phyloP scores from a whole-genome alignment of 2,797 vertebrate genomes.

The Kryptolebias ocellatus region DNA sequence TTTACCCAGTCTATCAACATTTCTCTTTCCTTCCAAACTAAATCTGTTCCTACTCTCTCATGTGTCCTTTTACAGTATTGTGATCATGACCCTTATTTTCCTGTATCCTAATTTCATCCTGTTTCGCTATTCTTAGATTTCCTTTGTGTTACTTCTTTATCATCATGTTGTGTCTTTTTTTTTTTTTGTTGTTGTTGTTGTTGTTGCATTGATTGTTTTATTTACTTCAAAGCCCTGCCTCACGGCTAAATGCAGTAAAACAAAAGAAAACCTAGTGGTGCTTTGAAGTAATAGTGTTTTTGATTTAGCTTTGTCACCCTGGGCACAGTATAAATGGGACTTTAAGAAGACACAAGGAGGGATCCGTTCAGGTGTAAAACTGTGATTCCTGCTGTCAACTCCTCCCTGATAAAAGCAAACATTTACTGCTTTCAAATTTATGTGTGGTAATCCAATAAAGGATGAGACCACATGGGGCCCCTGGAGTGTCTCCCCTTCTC shows the following conservation, averaged over 20 bases:
- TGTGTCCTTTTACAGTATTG: conserved; percentile 52
- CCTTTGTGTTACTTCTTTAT: conserved; percentile 45
- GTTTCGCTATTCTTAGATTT: conserved; percentile 55
- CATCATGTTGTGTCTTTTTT: conserved; percentile 52
- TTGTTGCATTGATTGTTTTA: conserved; percentile 64
- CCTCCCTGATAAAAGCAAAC: conserved; percentile 49
- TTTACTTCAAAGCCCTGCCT: conserved; percentile 78
- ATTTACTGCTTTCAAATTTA: conserved; percentile 59
- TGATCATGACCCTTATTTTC: conserved; percentile 40
- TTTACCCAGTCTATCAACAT: conserved; percentile 58
- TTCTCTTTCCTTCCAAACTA: conserved; percentile 64
- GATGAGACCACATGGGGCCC: conserved; percentile 42
- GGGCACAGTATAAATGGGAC: conserved; percentile 66
- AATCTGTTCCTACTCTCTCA: conserved; percentile 50
- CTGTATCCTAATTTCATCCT: conserved; percentile 53
- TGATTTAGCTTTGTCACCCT: conserved; percentile 70
- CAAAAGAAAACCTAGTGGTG: conserved; percentile 47
- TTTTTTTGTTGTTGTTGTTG: too few species aligned
- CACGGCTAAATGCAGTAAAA: conserved; percentile 53
- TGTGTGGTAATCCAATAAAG: conserved; percentile 63
- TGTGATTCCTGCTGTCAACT: conserved; percentile 61
- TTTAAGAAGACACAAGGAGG: conserved; percentile 80
- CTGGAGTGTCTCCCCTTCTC: conserved; percentile 44
- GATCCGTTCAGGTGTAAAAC: conserved; percentile 52
- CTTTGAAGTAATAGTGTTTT: conserved; percentile 78